Evolutionary conservation across 2,888 invertebrate species (phyloP).

Genomic region (Steinernema carpocapsae): DNA sequence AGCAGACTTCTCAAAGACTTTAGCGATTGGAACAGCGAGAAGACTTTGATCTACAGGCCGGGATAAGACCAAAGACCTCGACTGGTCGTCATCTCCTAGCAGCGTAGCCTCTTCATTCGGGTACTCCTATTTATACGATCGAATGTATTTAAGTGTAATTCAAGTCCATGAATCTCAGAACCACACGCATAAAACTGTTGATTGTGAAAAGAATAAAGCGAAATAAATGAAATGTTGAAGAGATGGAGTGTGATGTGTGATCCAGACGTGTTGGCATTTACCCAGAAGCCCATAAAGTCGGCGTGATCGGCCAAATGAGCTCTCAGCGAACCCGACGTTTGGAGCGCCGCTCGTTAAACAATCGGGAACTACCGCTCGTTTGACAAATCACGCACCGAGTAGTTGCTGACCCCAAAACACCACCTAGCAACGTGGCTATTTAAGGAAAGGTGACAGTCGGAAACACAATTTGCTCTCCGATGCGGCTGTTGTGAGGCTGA

Average conservation of each 20-base stretch:
- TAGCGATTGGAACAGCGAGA: constrained; percentile 12
- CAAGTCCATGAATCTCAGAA: constrained; percentile 24
- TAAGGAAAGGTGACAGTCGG: background rate
- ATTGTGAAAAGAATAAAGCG: background rate
- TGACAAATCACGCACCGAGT: background rate
- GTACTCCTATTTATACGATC: constrained; percentile 25
- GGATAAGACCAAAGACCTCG: background rate
- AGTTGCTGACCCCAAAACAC: constrained; percentile 20
- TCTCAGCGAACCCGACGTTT: background rate
- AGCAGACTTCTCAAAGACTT: constrained; percentile 24
- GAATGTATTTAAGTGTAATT: constrained; percentile 10
- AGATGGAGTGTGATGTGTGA: too few relatives aligned
- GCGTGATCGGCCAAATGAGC: background rate
- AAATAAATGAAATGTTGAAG: too few relatives aligned
- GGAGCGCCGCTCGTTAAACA: background rate
- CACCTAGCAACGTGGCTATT: constrained; percentile 13
- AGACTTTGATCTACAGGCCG: constrained; percentile 14
- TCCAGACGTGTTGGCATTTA: too few relatives aligned
- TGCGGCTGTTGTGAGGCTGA: too few relatives aligned
- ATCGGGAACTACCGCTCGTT: constrained; percentile 16
- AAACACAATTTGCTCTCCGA: too few relatives aligned
- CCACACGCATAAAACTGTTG: background rate
- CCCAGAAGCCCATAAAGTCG: too few relatives aligned
- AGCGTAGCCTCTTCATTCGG: constrained; percentile 16
- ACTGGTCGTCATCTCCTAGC: background rate